Evolutionary conservation across 1,140 invertebrate species (phyloP).

Genomic region (Cydia fagiglandana): DNA sequence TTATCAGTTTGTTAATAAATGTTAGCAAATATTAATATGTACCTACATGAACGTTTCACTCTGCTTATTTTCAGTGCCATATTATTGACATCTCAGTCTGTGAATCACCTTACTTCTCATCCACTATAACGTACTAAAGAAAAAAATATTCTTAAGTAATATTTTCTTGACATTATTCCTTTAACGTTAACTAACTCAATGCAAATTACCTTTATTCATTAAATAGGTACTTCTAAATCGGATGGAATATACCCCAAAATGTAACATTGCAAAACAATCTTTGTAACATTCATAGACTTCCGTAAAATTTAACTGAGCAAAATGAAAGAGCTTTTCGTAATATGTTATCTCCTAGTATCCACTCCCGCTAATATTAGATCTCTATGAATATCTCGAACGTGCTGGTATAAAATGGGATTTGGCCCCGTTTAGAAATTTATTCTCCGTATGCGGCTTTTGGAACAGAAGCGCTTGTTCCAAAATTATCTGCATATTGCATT

Average conservation of each 20-base stretch:
- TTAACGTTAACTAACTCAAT: too few species aligned
- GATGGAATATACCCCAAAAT: not conserved
- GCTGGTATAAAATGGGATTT: slow-evolving; percentile 19
- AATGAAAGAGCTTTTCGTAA: not conserved
- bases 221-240: too few species aligned
- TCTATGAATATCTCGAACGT: slow-evolving; percentile 27
- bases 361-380: slow-evolving; percentile 25
- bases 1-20: too few species aligned
- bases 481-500: not conserved
- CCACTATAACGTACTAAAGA: too few species aligned
- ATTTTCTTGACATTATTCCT: too few species aligned
- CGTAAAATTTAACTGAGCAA: not conserved
- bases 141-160: too few species aligned
- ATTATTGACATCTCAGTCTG: too few species aligned
- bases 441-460: slow-evolving; percentile 1
- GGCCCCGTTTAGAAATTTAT: slow-evolving; percentile 26
- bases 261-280: not conserved
- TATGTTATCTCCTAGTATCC: slow-evolving; percentile 15
- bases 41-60: too few species aligned
- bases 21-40: too few species aligned
- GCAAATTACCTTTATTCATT: too few species aligned
- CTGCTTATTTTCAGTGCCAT: too few species aligned
- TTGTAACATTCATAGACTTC: not conserved
- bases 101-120: too few species aligned
- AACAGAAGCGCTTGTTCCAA: not conserved